Base-by-base conservation (phyloP, 2,797 vertebrate species). In the Pipistrellus kuhlii region DNA sequence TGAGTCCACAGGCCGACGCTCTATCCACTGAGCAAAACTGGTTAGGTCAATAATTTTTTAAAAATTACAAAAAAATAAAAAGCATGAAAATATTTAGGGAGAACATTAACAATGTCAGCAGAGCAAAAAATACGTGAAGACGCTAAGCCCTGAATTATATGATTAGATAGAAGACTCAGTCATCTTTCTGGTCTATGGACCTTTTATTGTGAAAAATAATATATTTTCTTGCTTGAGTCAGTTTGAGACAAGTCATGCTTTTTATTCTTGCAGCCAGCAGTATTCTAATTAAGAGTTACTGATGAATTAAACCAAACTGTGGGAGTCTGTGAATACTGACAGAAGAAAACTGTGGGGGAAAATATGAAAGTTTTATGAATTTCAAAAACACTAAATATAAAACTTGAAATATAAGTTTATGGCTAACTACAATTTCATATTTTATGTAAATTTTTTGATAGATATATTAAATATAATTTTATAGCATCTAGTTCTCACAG, bases 381-480 rank as follows among this genome's bases (percentile, higher is more conserved):
- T 94, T 78, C 11, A 93, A 77, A 92, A 86, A 62, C 1, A 73
- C 13, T 62, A 91, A 62, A 96, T 69, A 68, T 53, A 62, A 84
- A 83, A 69, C 23, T 55, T 69, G 15, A 95, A 73, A 77, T 73
- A 59, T 41, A 6, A 76, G 17, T 55, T 95, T 55, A 64, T 10
- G 8, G 35, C 3, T 90, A 86, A 75, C 0, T 32, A 88, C 51
- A 66, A 78, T 72, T 89, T 94, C 59, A 64, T 53, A 93, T 83
- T 93, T 94, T 82, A 87, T 9, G 23, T 81, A 55, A 80, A 62
- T 32, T 51, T 87, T 87, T 59, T 44, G 30, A 85, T 9, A 84
- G 38, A 94, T 90, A 92, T 78, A 92, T 75, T 93, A 80, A 75
- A 46, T 68, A 69, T 35, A 71, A 84, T 80, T 82, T 92, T 83